phyloP scores from a whole-genome alignment of 2,113 vertebrate species.

The Callospermophilus lateralis region DNA sequence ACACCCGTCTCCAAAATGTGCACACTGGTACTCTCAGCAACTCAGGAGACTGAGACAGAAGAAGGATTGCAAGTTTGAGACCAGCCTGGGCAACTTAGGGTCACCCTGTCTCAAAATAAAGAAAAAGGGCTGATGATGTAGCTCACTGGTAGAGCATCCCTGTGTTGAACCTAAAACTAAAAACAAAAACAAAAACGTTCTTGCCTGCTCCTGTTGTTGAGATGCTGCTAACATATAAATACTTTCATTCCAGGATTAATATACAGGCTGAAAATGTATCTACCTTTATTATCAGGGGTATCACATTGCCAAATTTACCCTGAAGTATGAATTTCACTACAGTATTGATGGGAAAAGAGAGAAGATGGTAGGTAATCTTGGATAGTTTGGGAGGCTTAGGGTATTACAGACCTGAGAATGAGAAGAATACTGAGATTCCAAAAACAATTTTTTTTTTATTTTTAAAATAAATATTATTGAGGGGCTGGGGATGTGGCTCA shows the following conservation, averaged over 20 bases:
- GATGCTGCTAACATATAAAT: not conserved
- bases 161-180: too few species aligned
- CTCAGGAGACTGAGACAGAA: too few species aligned
- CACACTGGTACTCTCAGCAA: too few species aligned
- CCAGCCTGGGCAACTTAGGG: too few species aligned
- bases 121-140: too few species aligned
- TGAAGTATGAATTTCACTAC: not conserved
- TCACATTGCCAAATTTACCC: not conserved
- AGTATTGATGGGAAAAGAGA: not conserved
- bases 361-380: rapidly evolving
- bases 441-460: not conserved
- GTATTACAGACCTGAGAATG: too few species aligned
- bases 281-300: not conserved
- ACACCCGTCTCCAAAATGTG: not conserved
- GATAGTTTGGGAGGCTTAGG: not conserved
- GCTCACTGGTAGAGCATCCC: too few species aligned
- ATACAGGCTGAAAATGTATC: not conserved
- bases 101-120: too few species aligned
- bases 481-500: too few species aligned
- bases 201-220: not conserved
- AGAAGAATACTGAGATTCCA: not conserved
- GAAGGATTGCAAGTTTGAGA: too few species aligned
- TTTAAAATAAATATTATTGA: not conserved
- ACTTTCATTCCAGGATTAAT: not conserved
- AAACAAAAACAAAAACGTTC: too few species aligned